phyloP scores from a whole-genome alignment of 2,113 vertebrate species.

The Protobothrops flavoviridis region DNA sequence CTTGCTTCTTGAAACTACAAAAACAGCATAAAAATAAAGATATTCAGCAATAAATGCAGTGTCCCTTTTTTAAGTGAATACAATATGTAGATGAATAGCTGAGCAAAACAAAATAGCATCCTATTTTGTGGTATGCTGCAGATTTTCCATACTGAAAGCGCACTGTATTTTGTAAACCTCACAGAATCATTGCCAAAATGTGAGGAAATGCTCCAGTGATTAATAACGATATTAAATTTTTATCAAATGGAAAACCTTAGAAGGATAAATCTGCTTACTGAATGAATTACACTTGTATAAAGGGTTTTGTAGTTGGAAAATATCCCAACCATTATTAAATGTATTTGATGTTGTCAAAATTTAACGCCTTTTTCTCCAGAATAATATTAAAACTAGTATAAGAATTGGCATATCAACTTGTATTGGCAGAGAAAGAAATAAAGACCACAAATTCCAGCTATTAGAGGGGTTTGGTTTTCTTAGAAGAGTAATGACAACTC shows the following conservation, averaged over 20 bases:
- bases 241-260: neutral
- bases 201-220: neutral
- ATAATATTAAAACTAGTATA: neutral
- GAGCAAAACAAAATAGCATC: neutral
- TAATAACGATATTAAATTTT: neutral
- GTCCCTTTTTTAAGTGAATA: neutral
- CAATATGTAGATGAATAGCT: slow-evolving; percentile 1
- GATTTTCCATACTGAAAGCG: neutral
- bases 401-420: neutral
- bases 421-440: neutral
- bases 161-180: neutral
- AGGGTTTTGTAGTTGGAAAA: neutral
- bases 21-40: slow-evolving; percentile 19
- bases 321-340: neutral
- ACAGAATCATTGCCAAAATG: neutral
- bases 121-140: neutral
- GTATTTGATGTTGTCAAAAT: neutral
- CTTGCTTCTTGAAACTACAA: slow-evolving; percentile 10
- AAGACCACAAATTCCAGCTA: neutral
- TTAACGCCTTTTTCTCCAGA: neutral
- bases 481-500: neutral
- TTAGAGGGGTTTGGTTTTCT: neutral
- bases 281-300: neutral
- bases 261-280: neutral
- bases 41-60: accelerated